These are phyloP conservation scores for Mirza zaza DNA, from an alignment of 2,113 vertebrate genomes.

Conservation along the genomic window DNA sequence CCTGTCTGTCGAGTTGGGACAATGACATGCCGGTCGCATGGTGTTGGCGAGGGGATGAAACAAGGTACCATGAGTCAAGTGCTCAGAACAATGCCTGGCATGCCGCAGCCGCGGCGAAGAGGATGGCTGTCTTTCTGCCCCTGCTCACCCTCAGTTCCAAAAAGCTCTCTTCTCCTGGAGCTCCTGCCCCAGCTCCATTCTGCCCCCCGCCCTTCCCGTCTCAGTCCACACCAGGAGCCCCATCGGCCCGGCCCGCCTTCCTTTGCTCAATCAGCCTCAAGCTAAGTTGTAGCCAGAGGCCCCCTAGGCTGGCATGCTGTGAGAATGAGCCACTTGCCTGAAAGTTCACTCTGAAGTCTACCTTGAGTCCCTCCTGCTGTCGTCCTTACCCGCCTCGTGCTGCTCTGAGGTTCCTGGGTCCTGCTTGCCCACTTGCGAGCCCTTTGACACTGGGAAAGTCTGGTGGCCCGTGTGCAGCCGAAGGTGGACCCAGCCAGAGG, in stretches of 20 bases:
- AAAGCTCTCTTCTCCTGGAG: background rate
- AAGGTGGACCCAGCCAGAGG: background rate
- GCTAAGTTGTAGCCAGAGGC: background rate
- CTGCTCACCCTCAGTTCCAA: background rate
- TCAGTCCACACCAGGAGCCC: no score
- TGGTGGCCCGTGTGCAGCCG: background rate
- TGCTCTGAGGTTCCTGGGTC: background rate
- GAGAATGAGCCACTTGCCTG: slow-evolving; percentile 86
- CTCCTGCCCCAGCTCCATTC: background rate
- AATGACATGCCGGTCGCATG: background rate
- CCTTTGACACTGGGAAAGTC: background rate
- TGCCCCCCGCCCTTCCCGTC: no score
- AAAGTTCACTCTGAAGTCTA: background rate
- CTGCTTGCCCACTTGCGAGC: background rate
- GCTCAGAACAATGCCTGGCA: background rate
- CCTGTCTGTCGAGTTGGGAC: background rate
- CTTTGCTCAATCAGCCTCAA: background rate
- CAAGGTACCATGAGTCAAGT: background rate
- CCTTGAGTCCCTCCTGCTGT: background rate
- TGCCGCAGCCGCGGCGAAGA: background rate
- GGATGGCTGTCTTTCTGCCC: background rate
- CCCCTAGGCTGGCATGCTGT: slow-evolving; percentile 83
- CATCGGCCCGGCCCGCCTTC: background rate
- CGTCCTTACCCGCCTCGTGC: background rate
- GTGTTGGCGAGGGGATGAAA: background rate